These are phyloP conservation scores for Arctia plantaginis DNA, from an alignment of 2,888 invertebrate species.

Conservation along the genomic window DNA sequence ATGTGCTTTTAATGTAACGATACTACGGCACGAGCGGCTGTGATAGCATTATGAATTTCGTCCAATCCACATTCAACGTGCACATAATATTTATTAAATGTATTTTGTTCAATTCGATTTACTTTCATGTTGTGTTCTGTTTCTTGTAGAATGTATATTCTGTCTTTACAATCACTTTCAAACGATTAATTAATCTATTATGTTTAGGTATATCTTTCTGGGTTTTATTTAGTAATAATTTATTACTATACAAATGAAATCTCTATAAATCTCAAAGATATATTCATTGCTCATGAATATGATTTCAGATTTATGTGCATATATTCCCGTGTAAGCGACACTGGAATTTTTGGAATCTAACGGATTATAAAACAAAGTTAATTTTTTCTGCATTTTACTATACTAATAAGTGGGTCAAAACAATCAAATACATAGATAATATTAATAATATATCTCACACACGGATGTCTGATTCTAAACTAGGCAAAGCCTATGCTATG, in stretches of 20 bases:
- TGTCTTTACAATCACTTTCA: background rate
- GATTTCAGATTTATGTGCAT: too few species aligned
- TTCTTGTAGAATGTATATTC: slow-evolving; percentile 1
- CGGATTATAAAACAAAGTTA: too few species aligned
- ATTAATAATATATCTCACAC: too few species aligned
- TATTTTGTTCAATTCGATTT: slow-evolving; percentile 25
- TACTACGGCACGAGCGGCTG: slow-evolving; percentile 75
- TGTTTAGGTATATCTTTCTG: background rate
- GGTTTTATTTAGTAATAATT: background rate
- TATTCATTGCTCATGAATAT: too few species aligned
- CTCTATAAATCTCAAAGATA: too few species aligned
- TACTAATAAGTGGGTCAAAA: too few species aligned
- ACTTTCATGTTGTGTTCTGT: slow-evolving; percentile 22
- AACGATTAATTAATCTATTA: background rate
- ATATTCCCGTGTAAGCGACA: too few species aligned
- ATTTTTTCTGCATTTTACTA: too few species aligned
- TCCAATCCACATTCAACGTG: slow-evolving; percentile 57
- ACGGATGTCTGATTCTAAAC: too few species aligned
- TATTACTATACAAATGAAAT: background rate
- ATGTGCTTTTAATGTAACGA: slow-evolving; percentile 84
- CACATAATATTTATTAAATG: slow-evolving; percentile 56
- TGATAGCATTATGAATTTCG: slow-evolving; percentile 75
- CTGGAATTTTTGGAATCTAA: too few species aligned
- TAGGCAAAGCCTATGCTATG: too few species aligned
- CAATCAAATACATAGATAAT: too few species aligned